Evolutionary conservation across 2,113 vertebrate genomes (phyloP).

Genomic region (Corydoras sp.): DNA sequence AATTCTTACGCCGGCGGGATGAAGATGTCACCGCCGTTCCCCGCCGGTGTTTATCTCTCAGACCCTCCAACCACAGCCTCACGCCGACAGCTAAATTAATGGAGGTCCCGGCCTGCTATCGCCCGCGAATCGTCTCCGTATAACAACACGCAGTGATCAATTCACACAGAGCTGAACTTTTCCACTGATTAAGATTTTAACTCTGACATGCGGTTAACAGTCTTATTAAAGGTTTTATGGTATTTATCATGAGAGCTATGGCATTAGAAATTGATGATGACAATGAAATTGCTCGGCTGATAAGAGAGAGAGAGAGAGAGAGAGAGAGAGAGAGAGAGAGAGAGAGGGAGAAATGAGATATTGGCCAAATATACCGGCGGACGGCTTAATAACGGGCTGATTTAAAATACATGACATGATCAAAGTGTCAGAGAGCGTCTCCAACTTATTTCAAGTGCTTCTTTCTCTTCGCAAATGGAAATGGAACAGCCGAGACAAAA

Average conservation of each 20-base stretch:
- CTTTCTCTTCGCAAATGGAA: no score
- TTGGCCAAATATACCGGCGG: background rate
- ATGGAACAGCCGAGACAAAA: no score
- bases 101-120: conserved; percentile 54
- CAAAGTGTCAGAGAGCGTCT: no score
- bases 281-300: conserved; percentile 40
- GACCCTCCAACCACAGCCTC: conserved; percentile 47
- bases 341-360: conserved; percentile 30
- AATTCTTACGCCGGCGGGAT: conserved; percentile 15
- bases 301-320: conserved; percentile 30
- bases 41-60: conserved; percentile 41
- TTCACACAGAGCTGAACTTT: conserved; percentile 66
- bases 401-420: no score
- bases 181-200: conserved; percentile 69
- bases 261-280: conserved; percentile 62
- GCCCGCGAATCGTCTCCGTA: conserved; percentile 47
- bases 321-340: background rate
- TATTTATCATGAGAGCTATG: conserved; percentile 59
- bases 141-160: conserved; percentile 54
- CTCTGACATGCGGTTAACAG: conserved; percentile 60
- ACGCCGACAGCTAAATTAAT: conserved; percentile 53
- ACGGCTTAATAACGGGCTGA: no score
- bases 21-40: conserved; percentile 16
- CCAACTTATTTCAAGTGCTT: no score
- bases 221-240: conserved; percentile 62